A percentile compares a stretch with the other conserved stretches of the same genome.
Conservation (phyloP, 2,113 vertebrate species). For the Rhizomys pruinosus region DNA sequence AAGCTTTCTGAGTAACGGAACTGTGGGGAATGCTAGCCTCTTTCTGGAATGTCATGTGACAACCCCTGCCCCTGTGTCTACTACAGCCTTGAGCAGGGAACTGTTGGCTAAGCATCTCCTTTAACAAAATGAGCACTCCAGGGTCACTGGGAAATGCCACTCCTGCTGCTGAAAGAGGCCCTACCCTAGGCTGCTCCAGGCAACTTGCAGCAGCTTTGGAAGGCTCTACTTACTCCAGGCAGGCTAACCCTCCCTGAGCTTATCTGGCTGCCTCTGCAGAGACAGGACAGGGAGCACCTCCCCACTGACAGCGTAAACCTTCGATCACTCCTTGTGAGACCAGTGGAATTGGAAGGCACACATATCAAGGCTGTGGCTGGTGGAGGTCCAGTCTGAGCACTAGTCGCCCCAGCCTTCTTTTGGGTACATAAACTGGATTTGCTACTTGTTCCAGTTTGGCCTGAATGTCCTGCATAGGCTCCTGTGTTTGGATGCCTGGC, state of each 20-base stretch:
- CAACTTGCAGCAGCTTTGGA: neutral
- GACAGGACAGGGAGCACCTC: neutral
- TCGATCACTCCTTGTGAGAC: neutral
- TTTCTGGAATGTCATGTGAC: neutral
- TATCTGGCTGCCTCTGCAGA: neutral
- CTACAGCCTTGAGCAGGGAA: neutral
- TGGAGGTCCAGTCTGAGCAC: neutral
- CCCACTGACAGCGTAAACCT: neutral
- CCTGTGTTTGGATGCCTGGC: neutral
- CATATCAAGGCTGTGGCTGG: neutral
- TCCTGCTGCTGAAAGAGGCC: neutral
- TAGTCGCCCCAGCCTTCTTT: neutral
- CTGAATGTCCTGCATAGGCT: no score
- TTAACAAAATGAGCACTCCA: neutral
- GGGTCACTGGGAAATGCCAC: neutral
- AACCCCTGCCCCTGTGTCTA: neutral
- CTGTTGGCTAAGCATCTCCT: neutral
- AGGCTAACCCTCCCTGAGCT: neutral
- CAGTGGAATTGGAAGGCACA: neutral
- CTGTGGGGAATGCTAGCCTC: neutral
- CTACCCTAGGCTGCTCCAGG: neutral
- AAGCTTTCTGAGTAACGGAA: neutral
- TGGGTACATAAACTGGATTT: neutral
- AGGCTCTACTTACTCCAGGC: neutral
- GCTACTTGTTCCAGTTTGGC: neutral